These are phyloP conservation scores for Falco biarmicus DNA, from an alignment of 2,797 vertebrate genomes.

Conservation along the genomic window DNA sequence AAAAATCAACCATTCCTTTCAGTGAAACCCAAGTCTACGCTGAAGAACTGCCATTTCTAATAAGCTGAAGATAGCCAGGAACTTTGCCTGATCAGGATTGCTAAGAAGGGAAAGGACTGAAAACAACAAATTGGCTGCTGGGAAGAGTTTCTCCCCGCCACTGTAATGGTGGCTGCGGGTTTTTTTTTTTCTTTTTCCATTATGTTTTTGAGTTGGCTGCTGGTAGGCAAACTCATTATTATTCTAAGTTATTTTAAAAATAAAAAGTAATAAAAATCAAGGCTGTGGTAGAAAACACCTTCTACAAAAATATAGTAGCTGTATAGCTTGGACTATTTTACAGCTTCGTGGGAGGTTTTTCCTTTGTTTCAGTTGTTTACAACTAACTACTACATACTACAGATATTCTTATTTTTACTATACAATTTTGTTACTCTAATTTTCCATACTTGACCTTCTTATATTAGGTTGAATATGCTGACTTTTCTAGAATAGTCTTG, in stretches of 20 bases:
- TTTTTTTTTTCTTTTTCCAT: slow-evolving; percentile 21
- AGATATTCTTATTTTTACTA: slow-evolving; percentile 23
- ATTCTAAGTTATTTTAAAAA: slow-evolving; percentile 72
- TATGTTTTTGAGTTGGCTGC: slow-evolving; percentile 84
- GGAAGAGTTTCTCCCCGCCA: neutral
- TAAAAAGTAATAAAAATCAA: slow-evolving; percentile 67
- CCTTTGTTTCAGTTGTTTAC: slow-evolving; percentile 45
- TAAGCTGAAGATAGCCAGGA: neutral
- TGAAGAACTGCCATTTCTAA: neutral
- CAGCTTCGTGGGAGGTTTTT: neutral
- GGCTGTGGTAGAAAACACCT: slow-evolving; percentile 67
- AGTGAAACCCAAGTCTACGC: neutral
- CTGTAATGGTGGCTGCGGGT: slow-evolving; percentile 7
- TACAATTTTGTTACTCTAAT: slow-evolving; percentile 35
- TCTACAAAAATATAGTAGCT: slow-evolving; percentile 36
- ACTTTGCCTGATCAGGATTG: slow-evolving; percentile 26
- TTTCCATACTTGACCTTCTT: slow-evolving; percentile 16
- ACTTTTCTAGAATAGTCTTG: slow-evolving; percentile 7
- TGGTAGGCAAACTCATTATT: slow-evolving; percentile 86
- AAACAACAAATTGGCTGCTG: slow-evolving; percentile 63
- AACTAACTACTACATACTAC: slow-evolving; percentile 33
- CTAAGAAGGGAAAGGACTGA: slow-evolving; percentile 22
- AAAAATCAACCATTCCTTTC: neutral
- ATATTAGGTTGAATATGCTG: neutral
- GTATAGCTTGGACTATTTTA: slow-evolving; percentile 29